These are phyloP conservation scores for Betta splendens DNA, from an alignment of 2,797 vertebrate species.

Conservation along the genomic window DNA sequence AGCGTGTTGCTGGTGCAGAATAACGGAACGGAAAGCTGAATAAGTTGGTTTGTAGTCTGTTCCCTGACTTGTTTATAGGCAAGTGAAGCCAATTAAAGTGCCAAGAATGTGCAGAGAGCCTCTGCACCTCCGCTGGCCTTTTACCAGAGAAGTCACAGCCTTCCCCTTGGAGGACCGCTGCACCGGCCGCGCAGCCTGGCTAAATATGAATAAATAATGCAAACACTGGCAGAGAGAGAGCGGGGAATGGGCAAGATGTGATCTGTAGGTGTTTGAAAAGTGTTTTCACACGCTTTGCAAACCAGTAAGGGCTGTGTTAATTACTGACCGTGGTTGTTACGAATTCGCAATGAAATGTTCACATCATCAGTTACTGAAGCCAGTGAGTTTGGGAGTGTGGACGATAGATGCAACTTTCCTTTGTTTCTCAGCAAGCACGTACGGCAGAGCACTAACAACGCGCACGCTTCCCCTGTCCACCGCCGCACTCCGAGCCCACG, in stretches of 20 bases:
- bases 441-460: no score
- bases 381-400: no score
- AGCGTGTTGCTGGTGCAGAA: constrained; percentile 32
- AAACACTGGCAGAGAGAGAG: neutral
- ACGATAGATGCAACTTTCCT: no score
- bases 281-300: no score
- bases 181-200: neutral
- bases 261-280: neutral
- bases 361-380: no score
- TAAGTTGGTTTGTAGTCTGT: constrained; percentile 27
- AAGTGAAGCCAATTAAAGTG: constrained; percentile 27
- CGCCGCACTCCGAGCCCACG: constrained; percentile 11
- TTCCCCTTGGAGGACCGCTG: neutral
- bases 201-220: no score
- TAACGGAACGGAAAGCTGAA: constrained; percentile 26
- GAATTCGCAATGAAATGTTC: no score
- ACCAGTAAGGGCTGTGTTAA: neutral
- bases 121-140: neutral
- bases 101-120: constrained; percentile 4
- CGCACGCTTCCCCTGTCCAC: neutral
- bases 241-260: neutral
- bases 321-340: neutral
- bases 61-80: constrained; percentile 15
- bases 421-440: no score
- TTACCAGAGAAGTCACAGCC: neutral